phyloP scores from a whole-genome alignment of 2,113 vertebrate species.

The Chaetodon trifascialis region DNA sequence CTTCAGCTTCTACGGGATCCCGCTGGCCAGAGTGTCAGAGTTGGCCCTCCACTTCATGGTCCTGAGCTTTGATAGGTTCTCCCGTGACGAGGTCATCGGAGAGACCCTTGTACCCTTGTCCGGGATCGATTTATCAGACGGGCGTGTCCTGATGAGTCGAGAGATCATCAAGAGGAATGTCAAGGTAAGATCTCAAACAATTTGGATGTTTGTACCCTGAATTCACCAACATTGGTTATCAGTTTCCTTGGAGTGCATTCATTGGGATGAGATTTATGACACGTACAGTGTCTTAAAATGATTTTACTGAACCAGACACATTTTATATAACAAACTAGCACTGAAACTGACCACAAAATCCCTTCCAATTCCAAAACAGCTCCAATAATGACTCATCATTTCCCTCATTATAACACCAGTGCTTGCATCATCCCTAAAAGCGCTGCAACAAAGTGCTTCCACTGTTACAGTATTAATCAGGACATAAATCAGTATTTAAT shows the following conservation, averaged over 20 bases:
- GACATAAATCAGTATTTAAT: neutral
- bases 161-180: conserved; percentile 97
- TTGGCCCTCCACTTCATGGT: conserved; percentile 94
- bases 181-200: conserved; percentile 87
- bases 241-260: neutral
- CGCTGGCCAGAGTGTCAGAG: conserved; percentile 91
- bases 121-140: conserved; percentile 91
- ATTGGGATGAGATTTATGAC: neutral
- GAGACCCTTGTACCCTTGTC: conserved; percentile 94
- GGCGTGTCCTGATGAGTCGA: conserved; percentile 93
- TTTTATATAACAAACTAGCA: neutral
- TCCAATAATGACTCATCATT: conserved; percentile 32
- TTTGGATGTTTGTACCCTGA: neutral
- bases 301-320: neutral
- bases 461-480: conserved; percentile 1
- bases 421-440: conserved; percentile 8
- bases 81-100: conserved; percentile 96
- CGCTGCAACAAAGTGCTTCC: neutral
- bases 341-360: neutral
- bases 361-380: neutral
- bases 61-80: conserved; percentile 97
- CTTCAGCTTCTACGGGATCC: conserved; percentile 97
- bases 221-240: neutral
- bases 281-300: neutral
- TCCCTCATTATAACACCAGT: neutral